These are phyloP conservation scores for Vanessa tameamea DNA, from an alignment of 1,140 invertebrate species.

Conservation along the genomic window DNA sequence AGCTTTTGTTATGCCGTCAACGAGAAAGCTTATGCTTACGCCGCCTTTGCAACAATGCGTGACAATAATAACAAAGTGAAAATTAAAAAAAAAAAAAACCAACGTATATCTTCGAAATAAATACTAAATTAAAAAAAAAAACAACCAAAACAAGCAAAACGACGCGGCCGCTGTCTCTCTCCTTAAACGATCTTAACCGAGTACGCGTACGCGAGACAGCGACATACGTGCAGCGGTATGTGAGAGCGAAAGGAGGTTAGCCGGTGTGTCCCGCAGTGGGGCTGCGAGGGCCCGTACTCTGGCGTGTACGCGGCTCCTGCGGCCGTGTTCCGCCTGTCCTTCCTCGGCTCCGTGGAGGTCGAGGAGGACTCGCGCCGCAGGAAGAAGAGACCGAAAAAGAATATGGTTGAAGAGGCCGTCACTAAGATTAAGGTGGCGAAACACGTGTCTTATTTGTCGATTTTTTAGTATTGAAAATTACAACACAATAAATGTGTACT, in stretches of 20 bases:
- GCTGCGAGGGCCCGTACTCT: conserved; percentile 74
- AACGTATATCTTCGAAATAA: background rate
- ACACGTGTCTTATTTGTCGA: background rate
- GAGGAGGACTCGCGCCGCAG: conserved; percentile 88
- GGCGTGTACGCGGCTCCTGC: conserved; percentile 80
- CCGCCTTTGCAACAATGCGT: conserved; percentile 11
- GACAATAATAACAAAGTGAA: background rate
- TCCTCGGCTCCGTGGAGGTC: conserved; percentile 92
- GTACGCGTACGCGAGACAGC: conserved; percentile 33
- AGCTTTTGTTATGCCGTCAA: conserved; percentile 6
- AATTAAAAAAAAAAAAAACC: background rate
- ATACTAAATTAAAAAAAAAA: conserved; percentile 1
- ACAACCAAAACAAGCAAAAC: conserved; percentile 42
- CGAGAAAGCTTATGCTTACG: conserved; percentile 19
- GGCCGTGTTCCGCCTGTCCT: conserved; percentile 90
- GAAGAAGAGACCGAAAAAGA: conserved; percentile 90
- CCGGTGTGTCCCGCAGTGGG: conserved; percentile 72
- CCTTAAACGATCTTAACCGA: conserved; percentile 10
- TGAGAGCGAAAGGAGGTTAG: conserved; percentile 78
- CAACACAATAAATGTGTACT: background rate
- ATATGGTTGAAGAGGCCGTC: conserved; percentile 97
- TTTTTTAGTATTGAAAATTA: background rate
- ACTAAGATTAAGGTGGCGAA: conserved; percentile 94
- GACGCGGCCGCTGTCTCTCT: conserved; percentile 30
- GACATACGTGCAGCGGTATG: conserved; percentile 44